Percentiles rank a stretch among this genome's conserved stretches.
These are phyloP conservation scores for Diabrotica virgifera DNA, from an alignment of 1,140 invertebrate species.

Conservation along the genomic window DNA sequence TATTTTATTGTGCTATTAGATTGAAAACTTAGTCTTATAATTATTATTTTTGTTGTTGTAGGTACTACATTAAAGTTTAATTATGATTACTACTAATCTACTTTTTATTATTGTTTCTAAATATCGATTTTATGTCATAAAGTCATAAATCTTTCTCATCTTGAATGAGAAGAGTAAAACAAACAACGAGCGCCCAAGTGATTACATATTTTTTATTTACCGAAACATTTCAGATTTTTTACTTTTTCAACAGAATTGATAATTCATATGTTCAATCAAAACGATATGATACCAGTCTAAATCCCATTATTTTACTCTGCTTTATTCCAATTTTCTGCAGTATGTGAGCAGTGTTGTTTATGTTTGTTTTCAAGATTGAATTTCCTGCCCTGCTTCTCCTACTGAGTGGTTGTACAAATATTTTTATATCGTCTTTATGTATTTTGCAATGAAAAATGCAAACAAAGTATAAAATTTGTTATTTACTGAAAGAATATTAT, in stretches of 20 bases:
- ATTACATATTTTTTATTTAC: too few species aligned
- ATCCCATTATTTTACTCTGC: background rate
- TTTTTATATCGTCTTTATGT: background rate
- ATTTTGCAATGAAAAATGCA: background rate
- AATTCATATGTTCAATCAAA: background rate
- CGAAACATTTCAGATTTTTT: background rate
- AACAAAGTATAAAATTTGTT: background rate
- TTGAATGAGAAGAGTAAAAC: too few species aligned
- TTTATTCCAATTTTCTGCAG: background rate
- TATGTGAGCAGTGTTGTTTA: background rate
- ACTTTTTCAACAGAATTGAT: background rate
- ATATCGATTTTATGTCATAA: too few species aligned
- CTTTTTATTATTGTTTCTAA: too few species aligned
- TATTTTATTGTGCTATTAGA: too few species aligned
- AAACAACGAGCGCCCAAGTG: too few species aligned
- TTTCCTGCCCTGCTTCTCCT: background rate
- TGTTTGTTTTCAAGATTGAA: slow-evolving; percentile 3
- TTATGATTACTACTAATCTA: too few species aligned
- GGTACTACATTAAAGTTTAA: too few species aligned
- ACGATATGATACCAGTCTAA: background rate
- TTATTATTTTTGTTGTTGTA: too few species aligned
- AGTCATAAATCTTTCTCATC: too few species aligned
- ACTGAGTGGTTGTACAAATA: background rate
- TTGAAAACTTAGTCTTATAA: too few species aligned
- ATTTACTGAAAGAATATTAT: too few species aligned